Percentiles rank a stretch among this genome's conserved stretches.
Evolutionary conservation across 2,113 vertebrate species (phyloP).

Genomic region (Rutilus rutilus): DNA sequence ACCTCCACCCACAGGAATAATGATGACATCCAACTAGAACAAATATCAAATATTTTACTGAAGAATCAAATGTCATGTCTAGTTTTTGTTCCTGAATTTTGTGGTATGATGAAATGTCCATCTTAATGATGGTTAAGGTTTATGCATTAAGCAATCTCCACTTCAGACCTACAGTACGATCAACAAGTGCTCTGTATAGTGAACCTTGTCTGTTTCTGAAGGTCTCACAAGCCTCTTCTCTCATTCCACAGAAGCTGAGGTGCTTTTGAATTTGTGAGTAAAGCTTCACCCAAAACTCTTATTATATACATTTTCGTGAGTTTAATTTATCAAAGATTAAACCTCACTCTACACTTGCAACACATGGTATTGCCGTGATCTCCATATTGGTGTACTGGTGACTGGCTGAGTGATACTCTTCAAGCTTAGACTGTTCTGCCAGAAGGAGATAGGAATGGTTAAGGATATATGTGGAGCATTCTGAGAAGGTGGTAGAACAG

Average conservation of each 20-base stretch:
- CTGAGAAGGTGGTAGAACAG: not conserved
- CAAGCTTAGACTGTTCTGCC: conserved; percentile 51
- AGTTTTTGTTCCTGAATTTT: not conserved
- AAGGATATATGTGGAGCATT: conserved; percentile 57
- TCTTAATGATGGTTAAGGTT: not conserved
- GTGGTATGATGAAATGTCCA: not conserved
- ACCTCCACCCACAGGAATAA: not conserved
- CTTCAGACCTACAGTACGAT: not conserved
- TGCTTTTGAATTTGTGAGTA: not conserved
- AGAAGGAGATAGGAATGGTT: conserved; percentile 71
- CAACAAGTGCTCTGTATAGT: not conserved
- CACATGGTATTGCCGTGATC: not conserved
- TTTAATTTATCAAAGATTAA: not conserved
- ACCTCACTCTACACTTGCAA: conserved; percentile 2
- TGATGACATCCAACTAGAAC: not conserved
- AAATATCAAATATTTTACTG: not conserved
- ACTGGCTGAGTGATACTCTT: not conserved
- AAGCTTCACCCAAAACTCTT: no score
- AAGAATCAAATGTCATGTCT: not conserved
- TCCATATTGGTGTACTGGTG: conserved; percentile 70
- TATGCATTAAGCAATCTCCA: not conserved
- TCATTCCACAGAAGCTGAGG: not conserved
- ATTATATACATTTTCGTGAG: not conserved
- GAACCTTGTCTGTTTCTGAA: not conserved
- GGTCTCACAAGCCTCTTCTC: not conserved